These are phyloP conservation scores for Nipponia nippon DNA, from an alignment of 2,113 vertebrate genomes.

Conservation along the genomic window DNA sequence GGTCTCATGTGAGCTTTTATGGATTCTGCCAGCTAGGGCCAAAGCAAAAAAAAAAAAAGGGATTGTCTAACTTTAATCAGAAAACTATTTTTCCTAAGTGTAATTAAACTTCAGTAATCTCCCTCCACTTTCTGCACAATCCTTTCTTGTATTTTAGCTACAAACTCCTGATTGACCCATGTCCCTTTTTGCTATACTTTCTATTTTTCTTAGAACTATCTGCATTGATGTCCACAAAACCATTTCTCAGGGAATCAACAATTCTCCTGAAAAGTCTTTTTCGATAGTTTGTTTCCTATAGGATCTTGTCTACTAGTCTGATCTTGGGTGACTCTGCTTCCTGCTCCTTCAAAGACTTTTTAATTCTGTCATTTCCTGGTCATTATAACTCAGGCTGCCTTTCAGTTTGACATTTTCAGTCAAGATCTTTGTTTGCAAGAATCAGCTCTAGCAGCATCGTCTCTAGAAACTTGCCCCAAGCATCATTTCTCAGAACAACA, in stretches of 20 bases:
- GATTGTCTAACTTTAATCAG: not conserved
- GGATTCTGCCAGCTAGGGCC: not conserved
- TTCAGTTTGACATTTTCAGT: not conserved
- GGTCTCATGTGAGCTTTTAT: not conserved
- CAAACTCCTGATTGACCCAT: not conserved
- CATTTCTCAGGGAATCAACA: not conserved
- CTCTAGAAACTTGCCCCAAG: not conserved
- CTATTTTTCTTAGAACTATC: not conserved
- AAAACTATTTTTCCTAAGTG: not conserved
- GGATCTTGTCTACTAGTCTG: not conserved
- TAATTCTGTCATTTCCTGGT: not conserved
- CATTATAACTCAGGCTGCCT: not conserved
- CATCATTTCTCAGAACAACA: not conserved
- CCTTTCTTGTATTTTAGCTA: not conserved
- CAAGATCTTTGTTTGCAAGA: not conserved
- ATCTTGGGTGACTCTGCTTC: not conserved
- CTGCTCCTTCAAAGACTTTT: not conserved
- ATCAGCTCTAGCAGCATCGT: not conserved
- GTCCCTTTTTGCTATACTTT: not conserved
- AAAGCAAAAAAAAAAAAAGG: not conserved
- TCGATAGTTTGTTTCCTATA: not conserved
- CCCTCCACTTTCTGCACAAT: not conserved
- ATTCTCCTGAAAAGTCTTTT: not conserved
- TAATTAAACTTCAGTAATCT: not conserved
- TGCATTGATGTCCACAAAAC: not conserved